Evolutionary conservation across 1,140 invertebrate species (phyloP).

Genomic region (Temnothorax curvispinosus): DNA sequence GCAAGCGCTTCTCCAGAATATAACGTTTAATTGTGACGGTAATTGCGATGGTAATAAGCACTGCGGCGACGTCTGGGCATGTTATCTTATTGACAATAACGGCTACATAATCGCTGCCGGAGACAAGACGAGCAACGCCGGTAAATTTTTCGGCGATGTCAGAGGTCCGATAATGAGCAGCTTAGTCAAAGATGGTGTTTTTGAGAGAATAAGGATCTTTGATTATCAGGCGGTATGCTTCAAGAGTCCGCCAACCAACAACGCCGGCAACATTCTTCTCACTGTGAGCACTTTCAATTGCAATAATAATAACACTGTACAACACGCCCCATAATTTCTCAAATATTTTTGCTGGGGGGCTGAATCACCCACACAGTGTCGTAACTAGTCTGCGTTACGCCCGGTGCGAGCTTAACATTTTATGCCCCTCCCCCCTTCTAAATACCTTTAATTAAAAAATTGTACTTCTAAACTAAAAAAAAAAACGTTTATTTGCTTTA

Average conservation of each 20-base stretch:
- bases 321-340: too few relatives aligned
- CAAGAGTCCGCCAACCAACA: constrained; percentile 87
- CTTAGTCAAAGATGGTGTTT: constrained; percentile 92
- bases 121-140: constrained; percentile 89
- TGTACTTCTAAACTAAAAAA: too few relatives aligned
- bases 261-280: constrained; percentile 87
- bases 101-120: constrained; percentile 94
- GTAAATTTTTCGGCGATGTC: constrained; percentile 95
- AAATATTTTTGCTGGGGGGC: too few relatives aligned
- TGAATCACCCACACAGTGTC: too few relatives aligned
- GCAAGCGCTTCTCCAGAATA: constrained; percentile 92
- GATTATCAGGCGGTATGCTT: constrained; percentile 97
- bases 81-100: constrained; percentile 95
- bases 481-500: too few relatives aligned
- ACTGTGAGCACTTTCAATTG: constrained; percentile 86
- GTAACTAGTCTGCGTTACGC: too few relatives aligned
- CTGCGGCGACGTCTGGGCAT: constrained; percentile 91
- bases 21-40: constrained; percentile 88
- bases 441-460: too few relatives aligned
- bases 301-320: not conserved
- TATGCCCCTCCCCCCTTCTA: too few relatives aligned
- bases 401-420: too few relatives aligned
- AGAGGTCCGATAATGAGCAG: constrained; percentile 91
- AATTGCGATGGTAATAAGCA: constrained; percentile 86
- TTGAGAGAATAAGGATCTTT: constrained; percentile 91